Conservation (phyloP, 1,140 invertebrate species). For the Aporrectodea caliginosa region DNA sequence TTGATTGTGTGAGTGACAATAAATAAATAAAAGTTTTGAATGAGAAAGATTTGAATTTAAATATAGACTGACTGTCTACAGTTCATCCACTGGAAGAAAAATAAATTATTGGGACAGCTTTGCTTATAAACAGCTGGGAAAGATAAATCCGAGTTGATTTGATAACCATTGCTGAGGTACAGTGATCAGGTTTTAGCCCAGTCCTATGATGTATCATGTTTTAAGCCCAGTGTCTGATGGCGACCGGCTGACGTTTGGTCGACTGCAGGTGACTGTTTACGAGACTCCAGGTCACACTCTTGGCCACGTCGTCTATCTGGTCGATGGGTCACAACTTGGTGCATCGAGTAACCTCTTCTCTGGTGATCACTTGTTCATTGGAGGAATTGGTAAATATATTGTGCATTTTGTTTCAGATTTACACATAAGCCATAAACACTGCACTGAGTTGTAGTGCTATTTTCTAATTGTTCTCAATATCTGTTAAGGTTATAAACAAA, state of each 20-base stretch:
- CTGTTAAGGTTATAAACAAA: no score
- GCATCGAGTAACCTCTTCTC: constrained; percentile 44
- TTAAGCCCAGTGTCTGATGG: constrained; percentile 41
- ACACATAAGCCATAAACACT: no score
- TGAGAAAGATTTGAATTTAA: no score
- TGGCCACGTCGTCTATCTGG: constrained; percentile 45
- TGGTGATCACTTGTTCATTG: constrained; percentile 46
- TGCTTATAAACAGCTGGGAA: no score
- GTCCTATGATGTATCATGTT: constrained; percentile 19
- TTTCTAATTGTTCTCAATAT: neutral
- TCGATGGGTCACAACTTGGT: constrained; percentile 41
- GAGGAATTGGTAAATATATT: constrained; percentile 41
- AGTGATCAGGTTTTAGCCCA: neutral
- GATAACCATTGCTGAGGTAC: no score
- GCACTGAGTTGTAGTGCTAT: neutral
- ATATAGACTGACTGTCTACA: no score
- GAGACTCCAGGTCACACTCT: constrained; percentile 49
- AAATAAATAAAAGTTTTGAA: no score
- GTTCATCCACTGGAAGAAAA: no score
- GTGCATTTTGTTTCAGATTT: no score
- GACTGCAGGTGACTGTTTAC: constrained; percentile 39
- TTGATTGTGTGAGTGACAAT: no score
- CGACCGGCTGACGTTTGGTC: constrained; percentile 41
- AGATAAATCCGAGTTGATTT: no score
- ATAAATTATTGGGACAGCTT: no score